A percentile compares a stretch with the other conserved stretches of the same genome.
Evolutionary conservation across 1,140 invertebrate species (phyloP).

Genomic region (Drosophila lini): DNA sequence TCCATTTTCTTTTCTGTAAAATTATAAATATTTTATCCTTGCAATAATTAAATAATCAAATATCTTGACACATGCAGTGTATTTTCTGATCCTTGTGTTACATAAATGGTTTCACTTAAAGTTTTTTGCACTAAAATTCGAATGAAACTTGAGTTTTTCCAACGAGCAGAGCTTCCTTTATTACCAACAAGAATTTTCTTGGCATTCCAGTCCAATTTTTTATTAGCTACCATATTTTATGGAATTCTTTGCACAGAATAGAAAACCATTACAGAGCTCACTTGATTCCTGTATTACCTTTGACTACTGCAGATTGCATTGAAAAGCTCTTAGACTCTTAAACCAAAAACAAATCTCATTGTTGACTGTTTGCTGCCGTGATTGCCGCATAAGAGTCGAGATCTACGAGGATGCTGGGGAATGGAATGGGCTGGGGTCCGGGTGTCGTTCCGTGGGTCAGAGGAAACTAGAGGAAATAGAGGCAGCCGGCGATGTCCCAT

Average conservation of each 20-base stretch:
- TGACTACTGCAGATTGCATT: slow-evolving; percentile 49
- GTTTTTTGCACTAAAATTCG: not conserved
- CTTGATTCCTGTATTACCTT: slow-evolving; percentile 41
- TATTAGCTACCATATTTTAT: slow-evolving; percentile 44
- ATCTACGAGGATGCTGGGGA: slow-evolving; percentile 50
- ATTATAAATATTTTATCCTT: no score
- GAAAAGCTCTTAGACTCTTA: slow-evolving; percentile 50
- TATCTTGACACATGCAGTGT: no score
- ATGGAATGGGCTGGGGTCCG: not conserved
- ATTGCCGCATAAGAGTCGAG: slow-evolving; percentile 70
- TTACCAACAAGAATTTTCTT: not conserved
- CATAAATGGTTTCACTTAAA: not conserved
- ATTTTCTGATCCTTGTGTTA: not conserved
- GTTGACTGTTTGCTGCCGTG: slow-evolving; percentile 77
- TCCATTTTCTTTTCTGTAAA: no score
- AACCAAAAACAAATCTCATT: slow-evolving; percentile 70
- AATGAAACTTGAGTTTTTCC: not conserved
- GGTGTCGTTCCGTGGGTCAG: slow-evolving; percentile 10
- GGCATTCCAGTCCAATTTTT: slow-evolving; percentile 20
- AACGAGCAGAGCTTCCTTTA: not conserved
- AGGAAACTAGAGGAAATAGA: slow-evolving; percentile 24
- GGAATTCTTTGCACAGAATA: slow-evolving; percentile 35
- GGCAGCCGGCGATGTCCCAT: slow-evolving; percentile 61
- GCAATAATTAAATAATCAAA: no score
- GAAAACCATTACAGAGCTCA: slow-evolving; percentile 38